Evolutionary conservation across 2,888 invertebrate species (phyloP), one percentile per base, ranked within the genome.

Genomic region (Octonoba sinensis): DNA sequence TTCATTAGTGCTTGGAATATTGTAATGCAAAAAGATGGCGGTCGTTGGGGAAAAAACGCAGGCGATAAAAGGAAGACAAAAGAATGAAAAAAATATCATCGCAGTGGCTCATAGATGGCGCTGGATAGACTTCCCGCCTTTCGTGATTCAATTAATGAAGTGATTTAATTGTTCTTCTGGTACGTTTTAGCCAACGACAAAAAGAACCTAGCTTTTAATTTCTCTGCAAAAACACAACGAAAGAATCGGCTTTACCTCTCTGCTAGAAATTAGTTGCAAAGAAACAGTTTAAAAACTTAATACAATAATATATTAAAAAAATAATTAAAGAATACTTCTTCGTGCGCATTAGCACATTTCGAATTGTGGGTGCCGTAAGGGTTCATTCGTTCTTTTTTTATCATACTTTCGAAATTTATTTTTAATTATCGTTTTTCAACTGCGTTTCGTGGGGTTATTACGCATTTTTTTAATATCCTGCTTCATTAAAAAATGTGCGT

Each of bases 261-360:
- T 36, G 36, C 36, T 36, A 36, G 59, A 81, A 81, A 81, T 81
- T 81, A 81, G 81, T 81, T 65, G 81, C 73, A 81, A 81, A 75
- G 81, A 81, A 81, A 81, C 81, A 81, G 81, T 81, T 81, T 81
- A 81, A 81, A 81, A 81, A 81, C 81, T 81, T 81, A 81, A 74
- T 81, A 81, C 70, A 81, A 81, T 81, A 81, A 81, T 74, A 81
- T 73, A 73, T 72, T 59, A 70, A 78, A 77, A 79, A 79, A 79
- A 72, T 79, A 79, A 79, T 78, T 72, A 78, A 78, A 78, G 69
- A 77, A 72, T 44, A 56, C 36, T 51, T 79, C 73, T 73, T n/a
- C 79, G 73, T 79, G 78, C 70, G 18, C 65, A 57, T 71, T 71
- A 59, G 65, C 47, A 65, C 46, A 24, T 70, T 64, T 22, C 18